These are phyloP conservation scores for Synergus gifuensis DNA, from an alignment of 2,888 invertebrate species.

Conservation along the genomic window DNA sequence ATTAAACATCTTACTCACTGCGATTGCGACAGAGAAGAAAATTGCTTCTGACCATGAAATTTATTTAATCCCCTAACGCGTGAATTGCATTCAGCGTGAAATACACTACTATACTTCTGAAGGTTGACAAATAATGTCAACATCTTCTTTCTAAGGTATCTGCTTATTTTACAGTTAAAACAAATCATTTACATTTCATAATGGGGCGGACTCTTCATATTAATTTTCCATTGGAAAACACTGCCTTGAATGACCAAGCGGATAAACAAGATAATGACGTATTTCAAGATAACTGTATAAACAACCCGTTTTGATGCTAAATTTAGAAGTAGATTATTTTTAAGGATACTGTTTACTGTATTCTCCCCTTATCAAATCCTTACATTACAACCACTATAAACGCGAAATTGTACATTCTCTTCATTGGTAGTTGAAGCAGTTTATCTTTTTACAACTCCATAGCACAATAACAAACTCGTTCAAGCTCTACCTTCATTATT, in stretches of 20 bases:
- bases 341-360: background rate
- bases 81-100: constrained; percentile 7
- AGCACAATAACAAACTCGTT: constrained; percentile 5
- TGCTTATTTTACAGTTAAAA: too few relatives aligned
- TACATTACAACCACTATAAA: constrained; percentile 23
- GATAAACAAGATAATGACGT: too few relatives aligned
- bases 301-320: background rate
- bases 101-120: background rate
- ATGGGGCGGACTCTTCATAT: too few relatives aligned
- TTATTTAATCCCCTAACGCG: background rate
- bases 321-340: background rate
- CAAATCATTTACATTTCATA: too few relatives aligned
- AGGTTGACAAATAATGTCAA: background rate
- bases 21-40: background rate
- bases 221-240: too few relatives aligned
- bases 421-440: background rate
- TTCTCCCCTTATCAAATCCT: background rate
- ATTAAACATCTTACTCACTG: constrained; percentile 10
- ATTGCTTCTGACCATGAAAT: constrained; percentile 1
- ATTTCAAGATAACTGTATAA: background rate
- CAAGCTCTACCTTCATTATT: background rate
- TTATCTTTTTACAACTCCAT: constrained; percentile 13
- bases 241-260: too few relatives aligned
- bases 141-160: background rate
- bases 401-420: background rate